Evolutionary conservation across 2,888 invertebrate species (phyloP), one percentile per base, ranked within the genome.

Genomic region (Dicyrtoma fusca): DNA sequence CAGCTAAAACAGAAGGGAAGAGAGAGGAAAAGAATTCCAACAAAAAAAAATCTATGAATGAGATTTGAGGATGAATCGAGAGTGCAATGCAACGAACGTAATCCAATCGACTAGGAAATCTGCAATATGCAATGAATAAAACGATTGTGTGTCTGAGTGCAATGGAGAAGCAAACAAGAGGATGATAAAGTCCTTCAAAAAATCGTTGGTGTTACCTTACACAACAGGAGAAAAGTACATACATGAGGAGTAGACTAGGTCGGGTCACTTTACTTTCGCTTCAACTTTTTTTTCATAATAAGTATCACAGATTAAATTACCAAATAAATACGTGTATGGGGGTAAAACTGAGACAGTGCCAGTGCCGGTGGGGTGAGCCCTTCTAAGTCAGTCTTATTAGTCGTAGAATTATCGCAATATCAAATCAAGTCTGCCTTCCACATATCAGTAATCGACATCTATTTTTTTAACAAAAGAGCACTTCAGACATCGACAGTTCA

Each of bases 301-400:
- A 68, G 68, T 59, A 68, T 74, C 70, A 34, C 34, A 69, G 64
- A 72, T 74, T 72, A 69, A 74, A 72, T 74, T 74, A 69, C 74
- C 72, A 72, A 74, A 74, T 74, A 69, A 69, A 74, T 68, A 68
- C 68, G 23, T 42, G 8, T 34, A n/a, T n/a, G n/a, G n/a, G 3
- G 8, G 34, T 34, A 34, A 34, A 3, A 34, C 34, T 34, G 34
- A 34, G 34, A 34, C 34, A 34, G 57, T 34, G 21, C 11, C 53
- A 11, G 17, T 21, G 53, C 1, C 53, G 19, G 11, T 19, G 1
- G 1, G 5, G 11, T 19, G 25, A 23, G 51, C 49, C 65, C 65
- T 26, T 51, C 6, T 21, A 19, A 53, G 19, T 53, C 21, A 5
- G 19, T 53, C 21, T 53, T 19, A n/a, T n/a, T n/a, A n/a, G n/a